phyloP scores from a whole-genome alignment of 2,888 invertebrate genomes.

The Gryllus longicercus region DNA sequence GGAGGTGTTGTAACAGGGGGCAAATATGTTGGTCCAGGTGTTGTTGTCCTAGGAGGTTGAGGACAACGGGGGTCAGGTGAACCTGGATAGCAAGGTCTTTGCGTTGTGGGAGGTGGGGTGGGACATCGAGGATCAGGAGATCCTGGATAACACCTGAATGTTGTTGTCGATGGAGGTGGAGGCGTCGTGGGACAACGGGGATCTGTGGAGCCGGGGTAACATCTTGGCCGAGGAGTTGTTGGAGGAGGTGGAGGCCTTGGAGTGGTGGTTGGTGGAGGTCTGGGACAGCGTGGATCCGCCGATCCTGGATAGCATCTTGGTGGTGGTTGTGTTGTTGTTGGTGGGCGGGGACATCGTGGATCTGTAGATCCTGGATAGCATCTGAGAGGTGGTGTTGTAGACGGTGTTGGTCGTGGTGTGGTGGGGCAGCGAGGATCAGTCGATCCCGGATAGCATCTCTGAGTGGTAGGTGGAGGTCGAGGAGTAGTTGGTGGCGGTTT shows the following conservation, averaged over 20 bases:
- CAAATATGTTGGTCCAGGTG: conserved; percentile 42
- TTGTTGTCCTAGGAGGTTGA: conserved; percentile 44
- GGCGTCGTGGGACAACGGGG: conserved; percentile 37
- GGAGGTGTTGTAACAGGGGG: conserved; percentile 34
- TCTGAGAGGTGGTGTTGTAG: conserved; percentile 36
- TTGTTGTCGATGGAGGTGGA: conserved; percentile 31
- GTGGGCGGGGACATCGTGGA: conserved; percentile 37
- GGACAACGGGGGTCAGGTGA: conserved; percentile 37
- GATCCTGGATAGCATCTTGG: conserved; percentile 33
- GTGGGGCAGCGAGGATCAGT: conserved; percentile 27
- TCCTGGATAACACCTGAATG: conserved; percentile 36
- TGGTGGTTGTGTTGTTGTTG: conserved; percentile 33
- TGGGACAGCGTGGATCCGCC: conserved; percentile 38
- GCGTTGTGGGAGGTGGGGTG: not conserved
- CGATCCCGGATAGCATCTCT: not conserved
- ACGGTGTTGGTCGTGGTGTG: conserved; percentile 43
- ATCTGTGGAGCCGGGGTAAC: conserved; percentile 44
- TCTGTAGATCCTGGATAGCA: conserved; percentile 39
- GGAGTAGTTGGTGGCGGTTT: conserved; percentile 24
- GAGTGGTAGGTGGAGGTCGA: not conserved
- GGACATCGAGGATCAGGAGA: conserved; percentile 36
- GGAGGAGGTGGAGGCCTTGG: conserved; percentile 37
- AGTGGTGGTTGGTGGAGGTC: conserved; percentile 38
- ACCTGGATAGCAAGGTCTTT: conserved; percentile 37
- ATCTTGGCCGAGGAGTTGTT: conserved; percentile 39